phyloP scores from a whole-genome alignment of 2,113 vertebrate species.

The Leptosomus discolor region DNA sequence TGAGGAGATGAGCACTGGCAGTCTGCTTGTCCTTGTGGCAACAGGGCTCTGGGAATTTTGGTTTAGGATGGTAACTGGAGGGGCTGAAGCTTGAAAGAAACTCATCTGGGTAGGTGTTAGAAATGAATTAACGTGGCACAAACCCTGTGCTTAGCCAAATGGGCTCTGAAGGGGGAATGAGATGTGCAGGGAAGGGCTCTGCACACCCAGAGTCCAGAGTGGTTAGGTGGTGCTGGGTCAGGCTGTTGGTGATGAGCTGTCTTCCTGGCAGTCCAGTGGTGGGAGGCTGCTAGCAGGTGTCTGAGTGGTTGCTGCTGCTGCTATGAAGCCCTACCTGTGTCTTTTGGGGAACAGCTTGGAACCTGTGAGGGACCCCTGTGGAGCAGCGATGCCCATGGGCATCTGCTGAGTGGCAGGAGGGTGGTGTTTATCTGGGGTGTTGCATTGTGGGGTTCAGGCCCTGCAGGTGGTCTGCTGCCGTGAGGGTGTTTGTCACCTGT shows the following conservation, averaged over 20 bases:
- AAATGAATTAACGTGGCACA: neutral
- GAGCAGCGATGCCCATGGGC: rapidly evolving
- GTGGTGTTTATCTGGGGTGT: neutral
- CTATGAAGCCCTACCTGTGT: too few relatives aligned
- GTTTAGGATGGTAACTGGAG: neutral
- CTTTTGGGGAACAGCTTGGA: neutral
- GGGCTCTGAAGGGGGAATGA: neutral
- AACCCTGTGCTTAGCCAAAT: rapidly evolving
- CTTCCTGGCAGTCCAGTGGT: rapidly evolving
- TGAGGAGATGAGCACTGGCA: rapidly evolving
- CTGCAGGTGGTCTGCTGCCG: neutral
- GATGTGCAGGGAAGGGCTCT: neutral
- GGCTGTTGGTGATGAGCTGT: neutral
- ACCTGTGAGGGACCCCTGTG: neutral
- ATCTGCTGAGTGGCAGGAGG: neutral
- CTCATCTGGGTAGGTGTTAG: rapidly evolving
- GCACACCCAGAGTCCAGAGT: rapidly evolving
- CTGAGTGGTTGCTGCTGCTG: rapidly evolving
- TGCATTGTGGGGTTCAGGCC: rapidly evolving
- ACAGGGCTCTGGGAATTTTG: rapidly evolving
- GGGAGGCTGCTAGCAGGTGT: neutral
- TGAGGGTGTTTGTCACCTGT: rapidly evolving
- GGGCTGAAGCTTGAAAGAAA: neutral
- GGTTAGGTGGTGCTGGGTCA: rapidly evolving
- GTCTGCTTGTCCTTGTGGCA: rapidly evolving